Evolutionary conservation across 2,797 vertebrate genomes (phyloP).

Genomic region (Falco berigora): DNA sequence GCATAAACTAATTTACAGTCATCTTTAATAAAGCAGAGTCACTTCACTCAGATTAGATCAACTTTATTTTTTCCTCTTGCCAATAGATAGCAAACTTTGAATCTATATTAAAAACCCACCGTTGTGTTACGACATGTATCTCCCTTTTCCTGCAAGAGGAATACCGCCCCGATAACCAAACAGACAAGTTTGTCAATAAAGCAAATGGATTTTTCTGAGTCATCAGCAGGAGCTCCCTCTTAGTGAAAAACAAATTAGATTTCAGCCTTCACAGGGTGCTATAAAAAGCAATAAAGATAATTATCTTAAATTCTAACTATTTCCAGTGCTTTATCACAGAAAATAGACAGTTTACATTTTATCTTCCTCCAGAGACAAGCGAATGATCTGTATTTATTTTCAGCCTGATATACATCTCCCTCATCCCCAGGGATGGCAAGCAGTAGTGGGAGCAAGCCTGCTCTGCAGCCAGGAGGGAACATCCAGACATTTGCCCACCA

Average conservation of each 20-base stretch:
- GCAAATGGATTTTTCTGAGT: conserved; percentile 27
- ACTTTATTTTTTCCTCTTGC: background rate
- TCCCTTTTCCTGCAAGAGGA: background rate
- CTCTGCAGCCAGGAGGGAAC: background rate
- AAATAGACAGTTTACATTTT: conserved; percentile 1
- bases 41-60: background rate
- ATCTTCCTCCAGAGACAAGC: conserved; percentile 15
- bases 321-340: conserved; percentile 31
- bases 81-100: background rate
- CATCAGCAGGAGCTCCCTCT: conserved; percentile 19
- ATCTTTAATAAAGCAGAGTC: background rate
- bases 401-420: background rate
- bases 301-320: conserved; percentile 51
- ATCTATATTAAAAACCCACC: background rate
- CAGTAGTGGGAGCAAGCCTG: background rate
- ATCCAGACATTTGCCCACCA: background rate
- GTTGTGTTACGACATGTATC: background rate
- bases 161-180: background rate
- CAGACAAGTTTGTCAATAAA: conserved; percentile 30
- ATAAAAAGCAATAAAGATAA: conserved; percentile 53
- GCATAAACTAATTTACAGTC: background rate
- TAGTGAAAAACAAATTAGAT: conserved; percentile 28
- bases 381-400: conserved; percentile 6
- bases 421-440: accelerated
- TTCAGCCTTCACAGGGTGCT: conserved; percentile 18